A percentile compares a stretch with the other conserved stretches of the same genome.
Evolutionary conservation across 2,888 invertebrate genomes (phyloP).

Genomic region (Allacma fusca): DNA sequence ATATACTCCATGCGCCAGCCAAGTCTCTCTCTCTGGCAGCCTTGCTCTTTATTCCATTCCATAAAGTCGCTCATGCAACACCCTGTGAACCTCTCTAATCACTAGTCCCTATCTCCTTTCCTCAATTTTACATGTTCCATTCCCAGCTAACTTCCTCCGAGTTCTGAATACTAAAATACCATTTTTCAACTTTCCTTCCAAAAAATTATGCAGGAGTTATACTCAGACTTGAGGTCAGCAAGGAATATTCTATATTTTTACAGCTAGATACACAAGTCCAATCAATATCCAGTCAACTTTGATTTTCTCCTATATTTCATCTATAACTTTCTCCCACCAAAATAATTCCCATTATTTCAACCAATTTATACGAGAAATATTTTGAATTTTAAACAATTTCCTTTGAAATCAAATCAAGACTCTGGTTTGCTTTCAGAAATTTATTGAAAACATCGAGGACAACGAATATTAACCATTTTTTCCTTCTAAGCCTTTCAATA

Average conservation of each 20-base stretch:
- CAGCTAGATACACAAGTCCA: no score
- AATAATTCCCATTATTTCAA: no score
- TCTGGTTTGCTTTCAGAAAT: no score
- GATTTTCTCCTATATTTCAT: no score
- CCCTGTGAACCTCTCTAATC: conserved; percentile 32
- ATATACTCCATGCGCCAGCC: neutral
- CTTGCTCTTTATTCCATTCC: conserved; percentile 25
- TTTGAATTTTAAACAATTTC: no score
- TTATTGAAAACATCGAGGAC: no score
- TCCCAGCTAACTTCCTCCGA: conserved; percentile 5
- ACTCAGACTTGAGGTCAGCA: neutral
- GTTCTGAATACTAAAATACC: conserved; percentile 18
- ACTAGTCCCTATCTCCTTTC: conserved; percentile 16
- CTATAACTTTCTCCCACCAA: no score
- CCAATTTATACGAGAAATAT: no score
- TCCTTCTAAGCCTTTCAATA: no score
- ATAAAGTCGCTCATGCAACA: conserved; percentile 26
- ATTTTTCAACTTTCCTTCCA: neutral
- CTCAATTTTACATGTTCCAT: conserved; percentile 18
- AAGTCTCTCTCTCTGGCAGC: neutral
- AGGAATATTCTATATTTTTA: neutral
- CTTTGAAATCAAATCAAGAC: no score
- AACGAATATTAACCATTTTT: no score
- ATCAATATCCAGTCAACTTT: no score
- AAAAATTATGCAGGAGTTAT: neutral